These are phyloP conservation scores for Drosophila watanabei DNA, from an alignment of 1,140 invertebrate genomes.

Conservation along the genomic window DNA sequence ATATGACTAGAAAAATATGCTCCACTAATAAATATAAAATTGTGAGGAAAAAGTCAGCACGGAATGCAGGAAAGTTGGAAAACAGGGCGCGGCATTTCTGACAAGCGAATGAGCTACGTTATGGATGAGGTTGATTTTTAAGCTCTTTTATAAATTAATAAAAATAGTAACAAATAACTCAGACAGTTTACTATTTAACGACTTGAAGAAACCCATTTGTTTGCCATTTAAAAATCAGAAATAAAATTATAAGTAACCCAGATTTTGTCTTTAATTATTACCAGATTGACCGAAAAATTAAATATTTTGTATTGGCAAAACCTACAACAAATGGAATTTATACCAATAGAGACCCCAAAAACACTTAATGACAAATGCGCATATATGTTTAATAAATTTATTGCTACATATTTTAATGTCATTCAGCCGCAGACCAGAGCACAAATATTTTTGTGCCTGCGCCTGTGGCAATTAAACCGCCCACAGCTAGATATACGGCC, in stretches of 20 bases:
- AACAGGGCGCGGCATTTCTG: conserved; percentile 17
- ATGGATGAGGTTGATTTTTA: conserved; percentile 2
- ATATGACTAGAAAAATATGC: conserved; percentile 63
- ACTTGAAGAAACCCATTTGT: no score
- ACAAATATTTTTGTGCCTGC: conserved; percentile 58
- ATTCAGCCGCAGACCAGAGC: conserved; percentile 47
- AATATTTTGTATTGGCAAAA: background rate
- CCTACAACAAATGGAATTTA: conserved; percentile 8
- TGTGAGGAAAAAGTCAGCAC: conserved; percentile 9
- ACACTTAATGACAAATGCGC: conserved; percentile 24
- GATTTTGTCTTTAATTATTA: background rate
- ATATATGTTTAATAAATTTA: conserved; percentile 60
- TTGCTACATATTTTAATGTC: conserved; percentile 65
- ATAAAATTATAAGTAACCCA: background rate
- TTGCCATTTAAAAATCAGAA: background rate
- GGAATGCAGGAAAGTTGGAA: conserved; percentile 10
- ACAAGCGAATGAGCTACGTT: conserved; percentile 19
- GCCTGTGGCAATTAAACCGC: conserved; percentile 72
- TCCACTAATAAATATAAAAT: conserved; percentile 55
- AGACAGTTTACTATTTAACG: no score
- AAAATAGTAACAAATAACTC: background rate
- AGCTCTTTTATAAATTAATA: background rate
- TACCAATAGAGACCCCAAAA: background rate
- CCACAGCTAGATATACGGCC: conserved; percentile 26
- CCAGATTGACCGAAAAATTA: background rate